Conservation (phyloP, 2,113 vertebrate species). For the Oostethus manadensis region DNA sequence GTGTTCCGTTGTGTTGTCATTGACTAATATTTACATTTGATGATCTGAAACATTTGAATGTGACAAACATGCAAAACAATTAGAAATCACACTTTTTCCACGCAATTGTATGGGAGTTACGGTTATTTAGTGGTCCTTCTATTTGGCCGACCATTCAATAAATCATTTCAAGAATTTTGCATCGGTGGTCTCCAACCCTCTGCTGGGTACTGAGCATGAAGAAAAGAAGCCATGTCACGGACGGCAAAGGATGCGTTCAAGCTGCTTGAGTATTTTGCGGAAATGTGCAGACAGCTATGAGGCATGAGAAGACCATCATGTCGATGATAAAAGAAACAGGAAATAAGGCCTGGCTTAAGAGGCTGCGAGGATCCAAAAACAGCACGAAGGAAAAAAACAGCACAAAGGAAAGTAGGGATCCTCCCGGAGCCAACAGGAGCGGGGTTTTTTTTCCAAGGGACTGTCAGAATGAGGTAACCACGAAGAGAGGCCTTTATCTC, state of each 20-base stretch:
- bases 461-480: conserved; percentile 66
- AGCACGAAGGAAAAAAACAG: conserved; percentile 41
- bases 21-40: too few relatives aligned
- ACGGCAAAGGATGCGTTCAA: not conserved
- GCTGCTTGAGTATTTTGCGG: conserved; percentile 21
- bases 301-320: conserved; percentile 25
- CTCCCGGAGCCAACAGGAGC: conserved; percentile 47
- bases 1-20: too few relatives aligned
- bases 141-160: too few relatives aligned
- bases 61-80: too few relatives aligned
- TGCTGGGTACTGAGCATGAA: too few relatives aligned
- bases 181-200: too few relatives aligned
- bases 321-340: conserved; percentile 40
- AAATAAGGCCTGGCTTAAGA: conserved; percentile 33
- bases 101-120: too few relatives aligned
- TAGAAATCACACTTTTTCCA: too few relatives aligned
- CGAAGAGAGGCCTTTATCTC: conserved; percentile 70
- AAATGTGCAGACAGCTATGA: conserved; percentile 27
- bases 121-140: too few relatives aligned
- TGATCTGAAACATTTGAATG: too few relatives aligned
- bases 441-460: conserved; percentile 57
- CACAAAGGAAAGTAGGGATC: conserved; percentile 43
- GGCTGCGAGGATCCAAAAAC: conserved; percentile 29
- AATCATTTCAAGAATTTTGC: too few relatives aligned
- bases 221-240: not conserved